Evolutionary conservation across 1,140 invertebrate species (phyloP).

Genomic region (Drosophila kanapiae): DNA sequence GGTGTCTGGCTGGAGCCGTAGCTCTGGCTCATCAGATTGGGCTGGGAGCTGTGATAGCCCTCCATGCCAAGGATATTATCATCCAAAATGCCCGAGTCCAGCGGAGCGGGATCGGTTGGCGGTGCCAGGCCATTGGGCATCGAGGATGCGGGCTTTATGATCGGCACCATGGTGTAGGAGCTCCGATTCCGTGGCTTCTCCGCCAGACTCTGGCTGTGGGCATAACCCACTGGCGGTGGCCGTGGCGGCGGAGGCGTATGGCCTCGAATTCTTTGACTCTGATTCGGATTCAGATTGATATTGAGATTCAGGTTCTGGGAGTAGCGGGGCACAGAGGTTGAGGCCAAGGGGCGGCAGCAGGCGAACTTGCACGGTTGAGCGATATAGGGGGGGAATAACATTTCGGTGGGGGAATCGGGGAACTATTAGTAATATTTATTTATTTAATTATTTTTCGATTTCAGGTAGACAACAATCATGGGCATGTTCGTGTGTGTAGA

Average conservation of each 20-base stretch:
- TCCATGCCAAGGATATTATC: slow-evolving; percentile 42
- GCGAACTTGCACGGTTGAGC: slow-evolving; percentile 82
- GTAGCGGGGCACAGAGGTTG: slow-evolving; percentile 80
- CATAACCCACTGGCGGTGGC: slow-evolving; percentile 67
- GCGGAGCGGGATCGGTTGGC: slow-evolving; percentile 2
- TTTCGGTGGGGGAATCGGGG: slow-evolving; percentile 83
- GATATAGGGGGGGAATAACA: slow-evolving; percentile 84
- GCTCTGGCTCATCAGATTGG: slow-evolving; percentile 70
- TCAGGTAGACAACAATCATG: slow-evolving; percentile 39
- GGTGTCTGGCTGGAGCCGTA: slow-evolving; percentile 22
- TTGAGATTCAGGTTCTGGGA: slow-evolving; percentile 57
- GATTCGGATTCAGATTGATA: slow-evolving; percentile 27
- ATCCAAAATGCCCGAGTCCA: slow-evolving; percentile 30
- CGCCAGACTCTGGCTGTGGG: slow-evolving; percentile 43
- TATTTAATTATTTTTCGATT: slow-evolving; percentile 5
- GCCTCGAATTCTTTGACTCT: slow-evolving; percentile 18
- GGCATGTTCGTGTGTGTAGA: slow-evolving; percentile 36
- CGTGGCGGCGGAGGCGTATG: slow-evolving; percentile 73
- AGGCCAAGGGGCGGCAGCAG: slow-evolving; percentile 70
- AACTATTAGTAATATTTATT: slow-evolving; percentile 54
- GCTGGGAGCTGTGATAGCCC: slow-evolving; percentile 77
- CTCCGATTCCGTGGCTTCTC: slow-evolving; percentile 47
- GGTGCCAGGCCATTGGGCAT: slow-evolving; percentile 76
- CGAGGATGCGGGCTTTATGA: slow-evolving; percentile 77
- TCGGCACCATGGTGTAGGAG: slow-evolving; percentile 69